A percentile compares a stretch with the other conserved stretches of the same genome.
These are phyloP conservation scores for Xiphophorus maculatus DNA, from an alignment of 2,113 vertebrate genomes.

Conservation along the genomic window DNA sequence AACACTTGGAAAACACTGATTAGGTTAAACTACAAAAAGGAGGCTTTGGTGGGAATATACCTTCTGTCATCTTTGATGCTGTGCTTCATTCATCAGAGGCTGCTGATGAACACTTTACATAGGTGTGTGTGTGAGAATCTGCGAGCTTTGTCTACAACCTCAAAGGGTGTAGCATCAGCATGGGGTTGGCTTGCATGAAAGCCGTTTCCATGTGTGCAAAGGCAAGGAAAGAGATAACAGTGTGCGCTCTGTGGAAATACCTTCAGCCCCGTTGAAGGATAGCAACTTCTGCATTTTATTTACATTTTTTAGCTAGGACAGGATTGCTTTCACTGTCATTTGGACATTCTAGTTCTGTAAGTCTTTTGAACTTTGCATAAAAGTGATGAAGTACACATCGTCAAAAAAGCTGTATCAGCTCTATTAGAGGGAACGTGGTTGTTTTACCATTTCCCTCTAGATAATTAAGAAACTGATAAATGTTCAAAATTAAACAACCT, in stretches of 20 bases:
- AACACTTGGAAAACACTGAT: slow-evolving; percentile 55
- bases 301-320: background rate
- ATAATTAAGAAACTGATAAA: background rate
- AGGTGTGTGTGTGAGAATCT: slow-evolving; percentile 1
- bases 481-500: background rate
- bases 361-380: background rate
- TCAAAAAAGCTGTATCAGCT: background rate
- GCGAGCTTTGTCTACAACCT: slow-evolving; percentile 13
- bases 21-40: slow-evolving; percentile 42
- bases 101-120: slow-evolving; percentile 30
- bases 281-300: background rate
- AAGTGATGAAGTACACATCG: background rate
- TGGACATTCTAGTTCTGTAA: background rate
- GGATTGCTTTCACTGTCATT: slow-evolving; percentile 10
- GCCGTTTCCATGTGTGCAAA: slow-evolving; percentile 40
- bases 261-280: slow-evolving; percentile 15
- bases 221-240: slow-evolving; percentile 17
- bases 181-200: slow-evolving; percentile 17
- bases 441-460: background rate
- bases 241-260: slow-evolving; percentile 28
- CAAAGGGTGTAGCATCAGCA: slow-evolving; percentile 15
- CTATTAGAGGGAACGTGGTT: background rate
- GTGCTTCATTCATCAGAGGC: slow-evolving; percentile 44
- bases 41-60: slow-evolving; percentile 17
- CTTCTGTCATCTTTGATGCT: slow-evolving; percentile 49